These are phyloP conservation scores for Abrostola triplasia DNA, from an alignment of 2,888 invertebrate genomes.

Conservation along the genomic window DNA sequence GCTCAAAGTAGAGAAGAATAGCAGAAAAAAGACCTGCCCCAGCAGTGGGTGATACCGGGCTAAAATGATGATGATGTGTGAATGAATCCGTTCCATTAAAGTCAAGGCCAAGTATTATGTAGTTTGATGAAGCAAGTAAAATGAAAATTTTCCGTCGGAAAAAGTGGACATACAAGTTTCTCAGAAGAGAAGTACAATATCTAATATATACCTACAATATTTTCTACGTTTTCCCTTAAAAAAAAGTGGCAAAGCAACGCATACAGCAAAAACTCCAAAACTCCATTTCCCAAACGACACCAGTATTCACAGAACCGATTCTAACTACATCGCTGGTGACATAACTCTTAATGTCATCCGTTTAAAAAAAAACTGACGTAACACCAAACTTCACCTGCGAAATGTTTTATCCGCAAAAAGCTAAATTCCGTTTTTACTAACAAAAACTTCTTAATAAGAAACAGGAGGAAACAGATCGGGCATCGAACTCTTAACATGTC, in stretches of 20 bases:
- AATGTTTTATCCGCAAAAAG: conserved; percentile 48
- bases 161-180: no score
- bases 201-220: not conserved
- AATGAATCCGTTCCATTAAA: no score
- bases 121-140: no score
- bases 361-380: conserved; percentile 40
- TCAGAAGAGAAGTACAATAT: not conserved
- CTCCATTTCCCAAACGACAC: not conserved
- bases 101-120: no score
- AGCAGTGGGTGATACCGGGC: no score
- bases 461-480: conserved; percentile 72
- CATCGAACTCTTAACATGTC: conserved; percentile 84
- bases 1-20: no score
- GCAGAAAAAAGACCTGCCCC: no score
- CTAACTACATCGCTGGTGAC: conserved; percentile 18
- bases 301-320: not conserved
- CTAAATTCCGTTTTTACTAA: conserved; percentile 61
- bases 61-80: no score
- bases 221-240: not conserved
- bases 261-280: not conserved
- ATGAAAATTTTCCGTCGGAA: no score
- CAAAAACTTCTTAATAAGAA: conserved; percentile 73
- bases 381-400: conserved; percentile 55
- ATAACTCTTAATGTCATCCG: conserved; percentile 10
- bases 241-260: not conserved